phyloP scores from a whole-genome alignment of 2,797 vertebrate genomes.

The Periparus ater region DNA sequence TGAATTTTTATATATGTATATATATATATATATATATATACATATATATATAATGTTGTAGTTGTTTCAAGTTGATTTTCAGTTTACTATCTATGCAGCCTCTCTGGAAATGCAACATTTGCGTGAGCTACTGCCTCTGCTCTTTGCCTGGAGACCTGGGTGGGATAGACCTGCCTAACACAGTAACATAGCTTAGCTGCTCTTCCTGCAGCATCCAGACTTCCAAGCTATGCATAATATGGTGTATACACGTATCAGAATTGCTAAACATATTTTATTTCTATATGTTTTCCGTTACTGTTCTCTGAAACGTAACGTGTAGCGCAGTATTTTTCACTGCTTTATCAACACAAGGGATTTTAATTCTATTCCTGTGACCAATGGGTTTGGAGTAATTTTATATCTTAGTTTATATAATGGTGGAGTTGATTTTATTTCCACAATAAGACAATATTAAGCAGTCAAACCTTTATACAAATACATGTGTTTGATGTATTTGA shows the following conservation, averaged over 20 bases:
- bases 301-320: not conserved
- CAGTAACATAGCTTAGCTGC: not conserved
- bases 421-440: not conserved
- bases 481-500: not conserved
- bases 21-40: not conserved
- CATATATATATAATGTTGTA: not conserved
- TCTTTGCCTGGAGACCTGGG: not conserved
- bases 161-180: not conserved
- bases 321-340: not conserved
- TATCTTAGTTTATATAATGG: not conserved
- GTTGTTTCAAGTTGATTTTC: conserved; percentile 27
- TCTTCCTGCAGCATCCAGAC: not conserved
- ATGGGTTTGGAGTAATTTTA: not conserved
- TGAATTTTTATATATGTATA: conserved; percentile 30
- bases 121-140: not conserved
- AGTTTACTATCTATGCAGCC: not conserved
- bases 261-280: not conserved
- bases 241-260: not conserved
- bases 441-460: not conserved
- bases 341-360: not conserved
- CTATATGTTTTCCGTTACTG: not conserved
- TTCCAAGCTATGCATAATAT: not conserved
- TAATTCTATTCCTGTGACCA: not conserved
- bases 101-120: conserved; percentile 5
- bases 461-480: not conserved